Evolutionary conservation across 2,888 invertebrate genomes (phyloP).

Genomic region (Sarcophaga subvicina): DNA sequence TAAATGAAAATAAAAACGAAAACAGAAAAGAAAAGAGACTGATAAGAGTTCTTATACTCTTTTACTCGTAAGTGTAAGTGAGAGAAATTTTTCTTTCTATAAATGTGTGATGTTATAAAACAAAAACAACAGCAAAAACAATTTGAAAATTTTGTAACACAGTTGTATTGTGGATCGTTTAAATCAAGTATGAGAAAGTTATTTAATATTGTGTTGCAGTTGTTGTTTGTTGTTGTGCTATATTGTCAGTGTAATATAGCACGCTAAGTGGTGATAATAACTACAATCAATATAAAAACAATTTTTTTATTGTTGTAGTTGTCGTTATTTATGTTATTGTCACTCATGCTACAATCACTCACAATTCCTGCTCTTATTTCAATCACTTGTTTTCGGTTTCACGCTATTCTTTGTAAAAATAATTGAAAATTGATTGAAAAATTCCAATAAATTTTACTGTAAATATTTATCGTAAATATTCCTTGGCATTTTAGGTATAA

Average conservation of each 20-base stretch:
- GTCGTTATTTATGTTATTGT: slow-evolving; percentile 8
- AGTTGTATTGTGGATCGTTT: too few relatives aligned
- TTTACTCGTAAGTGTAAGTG: too few relatives aligned
- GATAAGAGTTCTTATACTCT: too few relatives aligned
- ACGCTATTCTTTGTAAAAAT: slow-evolving; percentile 22
- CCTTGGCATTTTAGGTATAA: too few relatives aligned
- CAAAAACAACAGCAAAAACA: too few relatives aligned
- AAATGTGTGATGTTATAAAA: too few relatives aligned
- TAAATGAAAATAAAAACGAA: too few relatives aligned
- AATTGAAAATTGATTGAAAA: slow-evolving; percentile 37
- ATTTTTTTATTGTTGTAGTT: slow-evolving; percentile 13
- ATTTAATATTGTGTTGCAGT: background rate
- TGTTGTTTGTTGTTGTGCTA: background rate
- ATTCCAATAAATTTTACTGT: slow-evolving; percentile 24
- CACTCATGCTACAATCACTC: slow-evolving; percentile 19
- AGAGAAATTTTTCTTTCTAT: too few relatives aligned
- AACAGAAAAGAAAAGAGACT: too few relatives aligned
- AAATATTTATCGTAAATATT: too few relatives aligned
- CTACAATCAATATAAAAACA: background rate
- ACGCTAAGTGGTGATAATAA: slow-evolving; percentile 55
- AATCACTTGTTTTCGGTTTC: slow-evolving; percentile 28
- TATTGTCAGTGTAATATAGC: slow-evolving; percentile 14
- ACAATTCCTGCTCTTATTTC: slow-evolving; percentile 56
- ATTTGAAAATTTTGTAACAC: too few relatives aligned
- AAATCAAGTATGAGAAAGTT: background rate